Evolutionary conservation across 1,140 invertebrate species (phyloP).

Genomic region (Ceratitis capitata): DNA sequence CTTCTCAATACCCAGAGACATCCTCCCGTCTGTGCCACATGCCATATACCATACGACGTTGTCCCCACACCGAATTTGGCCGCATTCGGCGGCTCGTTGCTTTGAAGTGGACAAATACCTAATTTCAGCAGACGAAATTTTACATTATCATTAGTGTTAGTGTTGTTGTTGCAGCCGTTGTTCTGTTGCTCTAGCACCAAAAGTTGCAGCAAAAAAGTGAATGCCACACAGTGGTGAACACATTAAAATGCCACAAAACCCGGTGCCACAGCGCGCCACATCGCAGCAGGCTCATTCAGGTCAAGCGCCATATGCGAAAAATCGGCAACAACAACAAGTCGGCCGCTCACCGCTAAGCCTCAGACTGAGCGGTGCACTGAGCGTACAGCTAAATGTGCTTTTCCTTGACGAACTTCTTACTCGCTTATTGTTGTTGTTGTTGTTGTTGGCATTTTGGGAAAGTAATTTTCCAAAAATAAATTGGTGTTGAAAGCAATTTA

Average conservation of each 20-base stretch:
- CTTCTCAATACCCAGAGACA: neutral
- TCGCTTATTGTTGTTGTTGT: too few species aligned
- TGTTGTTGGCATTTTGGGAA: neutral
- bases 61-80: neutral
- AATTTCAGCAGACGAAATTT: conserved; percentile 19
- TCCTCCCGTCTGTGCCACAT: neutral
- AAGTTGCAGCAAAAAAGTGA: conserved; percentile 12
- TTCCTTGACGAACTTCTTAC: neutral
- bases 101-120: conserved; percentile 28
- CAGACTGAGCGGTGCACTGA: neutral
- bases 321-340: neutral
- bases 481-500: conserved; percentile 31
- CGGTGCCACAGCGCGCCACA: neutral
- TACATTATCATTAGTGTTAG: neutral
- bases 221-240: neutral
- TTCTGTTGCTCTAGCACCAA: neutral
- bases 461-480: conserved; percentile 34
- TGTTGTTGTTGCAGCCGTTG: neutral
- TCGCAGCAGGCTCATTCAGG: neutral
- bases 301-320: conserved; percentile 32
- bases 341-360: neutral
- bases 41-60: too few species aligned
- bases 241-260: neutral
- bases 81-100: neutral
- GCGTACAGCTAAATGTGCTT: neutral